phyloP scores from a whole-genome alignment of 2,797 vertebrate species.

The Glyptemys insculpta region DNA sequence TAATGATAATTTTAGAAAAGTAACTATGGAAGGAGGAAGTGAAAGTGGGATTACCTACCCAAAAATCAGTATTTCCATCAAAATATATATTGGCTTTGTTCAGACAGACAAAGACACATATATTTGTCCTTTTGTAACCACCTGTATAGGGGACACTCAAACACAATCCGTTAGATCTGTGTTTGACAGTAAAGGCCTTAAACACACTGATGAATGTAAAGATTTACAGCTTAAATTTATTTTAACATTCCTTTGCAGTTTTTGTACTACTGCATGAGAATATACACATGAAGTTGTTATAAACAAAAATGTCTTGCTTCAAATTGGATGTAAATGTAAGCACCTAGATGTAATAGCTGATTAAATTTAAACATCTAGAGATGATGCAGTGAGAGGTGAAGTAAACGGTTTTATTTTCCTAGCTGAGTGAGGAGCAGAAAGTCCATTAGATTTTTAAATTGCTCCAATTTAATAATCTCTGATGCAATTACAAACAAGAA shows the following conservation, averaged over 20 bases:
- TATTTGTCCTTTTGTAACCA: background rate
- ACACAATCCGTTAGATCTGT: background rate
- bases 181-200: background rate
- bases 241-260: background rate
- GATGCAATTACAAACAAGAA: background rate
- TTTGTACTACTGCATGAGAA: rapidly evolving
- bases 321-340: background rate
- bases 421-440: background rate
- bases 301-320: background rate
- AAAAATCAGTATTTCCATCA: background rate
- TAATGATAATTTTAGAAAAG: background rate
- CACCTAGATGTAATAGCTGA: background rate
- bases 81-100: background rate
- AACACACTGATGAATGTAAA: background rate
- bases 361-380: background rate
- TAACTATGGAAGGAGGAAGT: background rate
- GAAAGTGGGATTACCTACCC: background rate
- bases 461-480: background rate
- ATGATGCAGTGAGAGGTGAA: background rate
- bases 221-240: background rate
- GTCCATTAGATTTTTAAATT: background rate
- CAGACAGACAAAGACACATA: background rate
- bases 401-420: background rate
- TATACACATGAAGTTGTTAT: background rate
- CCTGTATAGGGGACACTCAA: background rate